Base-by-base conservation (phyloP, 1,140 invertebrate species). In the Nautilus pompilius region DNA sequence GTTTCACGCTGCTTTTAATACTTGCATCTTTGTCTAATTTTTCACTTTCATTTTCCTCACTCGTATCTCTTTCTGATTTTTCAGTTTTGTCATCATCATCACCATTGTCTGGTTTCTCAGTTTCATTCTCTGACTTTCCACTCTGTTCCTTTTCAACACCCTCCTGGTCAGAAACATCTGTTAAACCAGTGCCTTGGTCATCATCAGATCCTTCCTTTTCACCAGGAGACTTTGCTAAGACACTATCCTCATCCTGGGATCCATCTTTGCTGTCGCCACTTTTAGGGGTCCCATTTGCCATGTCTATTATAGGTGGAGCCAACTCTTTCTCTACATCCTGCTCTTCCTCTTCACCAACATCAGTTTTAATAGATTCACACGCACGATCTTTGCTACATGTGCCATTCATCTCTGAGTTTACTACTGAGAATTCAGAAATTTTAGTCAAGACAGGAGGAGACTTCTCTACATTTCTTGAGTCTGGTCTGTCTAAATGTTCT, bases 71-170 rank as follows among this genome's bases (percentile, higher is more conserved):
- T 15, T 58, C 56, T 29, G 26, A 51, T 4, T 54, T 65, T 8
- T 57, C 60, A 32, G 54, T 26, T 28, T 60, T 58, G 32, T 36
- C 36, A 8, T 45, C 45, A 56, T 36, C 58, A 58, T 51, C 60
- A 5, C 32, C 63, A 58, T 36, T 41, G 22, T 32, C 60, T 26
- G 34, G 15, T 22, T 8, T 28, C 29, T 5, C 22, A n/a, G 26
- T n/a, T 10, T 30, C 5, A 24, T 20, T 5, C 5, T 59, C 30
- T 46, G n/a, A 24, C 10, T 46, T 48, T 24, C 26, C 33, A 30
- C 28, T 41, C 46, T 3, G n/a, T 22, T 46, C 36, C 46, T 46
- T 41, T 28, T 46, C 57, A 13, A 45, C n/a, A 20, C 28, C 29
- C 4, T 59, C 57, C 33, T 6, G 26, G 17, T 56, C 54, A 29